Evolutionary conservation across 2,113 vertebrate species (phyloP).

Genomic region (Callospermophilus lateralis): DNA sequence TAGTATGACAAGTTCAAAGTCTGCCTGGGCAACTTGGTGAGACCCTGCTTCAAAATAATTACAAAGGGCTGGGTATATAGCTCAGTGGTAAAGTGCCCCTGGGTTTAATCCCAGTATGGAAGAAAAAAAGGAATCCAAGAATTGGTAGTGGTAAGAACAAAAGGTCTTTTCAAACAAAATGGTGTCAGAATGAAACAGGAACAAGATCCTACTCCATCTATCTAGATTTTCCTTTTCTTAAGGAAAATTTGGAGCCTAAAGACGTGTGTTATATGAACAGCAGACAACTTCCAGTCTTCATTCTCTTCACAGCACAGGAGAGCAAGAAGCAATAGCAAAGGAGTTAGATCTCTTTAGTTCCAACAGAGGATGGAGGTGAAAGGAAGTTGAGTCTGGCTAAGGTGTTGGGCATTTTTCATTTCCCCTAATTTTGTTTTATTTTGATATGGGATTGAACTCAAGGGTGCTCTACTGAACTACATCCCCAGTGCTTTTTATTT

Average conservation of each 20-base stretch:
- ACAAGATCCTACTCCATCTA: background rate
- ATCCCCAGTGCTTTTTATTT: too few species aligned
- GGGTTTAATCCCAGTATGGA: background rate
- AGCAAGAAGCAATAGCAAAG: background rate
- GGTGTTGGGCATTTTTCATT: background rate
- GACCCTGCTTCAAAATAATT: background rate
- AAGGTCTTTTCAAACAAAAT: conserved; percentile 26
- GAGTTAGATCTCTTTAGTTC: background rate
- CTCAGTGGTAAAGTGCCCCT: background rate
- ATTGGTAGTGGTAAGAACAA: background rate
- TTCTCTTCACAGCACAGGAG: background rate
- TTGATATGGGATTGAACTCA: too few species aligned
- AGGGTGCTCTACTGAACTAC: too few species aligned
- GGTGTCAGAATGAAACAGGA: background rate
- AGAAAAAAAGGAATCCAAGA: background rate
- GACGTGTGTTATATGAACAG: background rate
- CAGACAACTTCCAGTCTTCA: background rate
- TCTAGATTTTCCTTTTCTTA: background rate
- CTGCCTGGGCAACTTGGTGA: background rate
- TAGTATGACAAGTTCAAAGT: background rate
- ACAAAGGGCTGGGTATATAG: background rate
- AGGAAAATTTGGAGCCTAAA: background rate
- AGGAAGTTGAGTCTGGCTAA: background rate
- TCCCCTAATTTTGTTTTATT: background rate
- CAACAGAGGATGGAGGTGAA: background rate